A percentile compares a stretch with the other conserved stretches of the same genome.
Conservation (phyloP, 2,113 vertebrate species). For the Syngnathus typhle region DNA sequence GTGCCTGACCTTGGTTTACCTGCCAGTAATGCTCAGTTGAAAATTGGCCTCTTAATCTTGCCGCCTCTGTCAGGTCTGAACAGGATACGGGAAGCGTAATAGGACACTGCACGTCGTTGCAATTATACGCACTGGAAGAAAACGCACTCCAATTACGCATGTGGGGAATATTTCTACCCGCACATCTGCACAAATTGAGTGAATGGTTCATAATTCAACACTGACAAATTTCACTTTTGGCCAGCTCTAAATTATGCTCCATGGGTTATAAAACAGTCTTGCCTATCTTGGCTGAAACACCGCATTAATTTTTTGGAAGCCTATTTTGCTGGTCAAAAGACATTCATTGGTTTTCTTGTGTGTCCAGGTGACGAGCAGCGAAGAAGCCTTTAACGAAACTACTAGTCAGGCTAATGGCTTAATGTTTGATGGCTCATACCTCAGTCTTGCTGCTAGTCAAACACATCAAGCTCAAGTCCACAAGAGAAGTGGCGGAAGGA, state of each 20-base stretch:
- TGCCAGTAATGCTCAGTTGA: conserved; percentile 31
- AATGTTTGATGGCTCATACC: conserved; percentile 64
- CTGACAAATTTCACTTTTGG: conserved; percentile 30
- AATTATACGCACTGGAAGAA: conserved; percentile 17
- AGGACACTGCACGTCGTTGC: conserved; percentile 8
- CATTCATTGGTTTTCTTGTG: conserved; percentile 38
- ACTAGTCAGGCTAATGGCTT: conserved; percentile 38
- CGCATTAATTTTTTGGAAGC: conserved; percentile 25
- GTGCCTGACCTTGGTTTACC: conserved; percentile 55
- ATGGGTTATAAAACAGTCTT: conserved; percentile 21
- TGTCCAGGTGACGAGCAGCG: conserved; percentile 52
- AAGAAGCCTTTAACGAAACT: conserved; percentile 35
- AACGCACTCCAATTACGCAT: conserved; percentile 13
- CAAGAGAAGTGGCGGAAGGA: conserved; percentile 26
- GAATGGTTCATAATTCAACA: conserved; percentile 35
- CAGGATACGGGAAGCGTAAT: conserved; percentile 9
- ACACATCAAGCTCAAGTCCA: conserved; percentile 21
- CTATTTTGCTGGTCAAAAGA: conserved; percentile 32
- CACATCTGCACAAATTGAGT: conserved; percentile 31
- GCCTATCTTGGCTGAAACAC: conserved; percentile 29
- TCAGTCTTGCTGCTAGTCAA: conserved; percentile 35
- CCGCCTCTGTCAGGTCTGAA: conserved; percentile 27
- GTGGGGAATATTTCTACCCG: conserved; percentile 18
- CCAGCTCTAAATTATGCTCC: conserved; percentile 33
- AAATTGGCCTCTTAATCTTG: conserved; percentile 37